Evolutionary conservation across 2,888 invertebrate genomes (phyloP), one percentile per base, ranked within the genome.

Genomic region (Eucera pruinosa): DNA sequence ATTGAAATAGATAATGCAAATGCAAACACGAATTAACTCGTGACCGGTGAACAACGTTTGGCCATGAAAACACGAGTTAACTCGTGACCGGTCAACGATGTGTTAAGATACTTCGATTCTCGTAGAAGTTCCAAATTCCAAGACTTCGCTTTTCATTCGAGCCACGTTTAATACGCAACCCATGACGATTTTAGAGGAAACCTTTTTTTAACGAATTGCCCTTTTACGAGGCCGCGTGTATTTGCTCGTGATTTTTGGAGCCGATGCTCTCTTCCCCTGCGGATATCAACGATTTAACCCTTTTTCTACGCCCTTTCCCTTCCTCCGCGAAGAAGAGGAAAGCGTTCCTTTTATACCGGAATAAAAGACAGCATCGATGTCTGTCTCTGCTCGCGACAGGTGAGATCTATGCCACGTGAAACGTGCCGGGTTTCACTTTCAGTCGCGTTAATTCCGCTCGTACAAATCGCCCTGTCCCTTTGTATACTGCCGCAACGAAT

Each of bases 401-500:
- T 62, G 68, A n/a, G n/a, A 52, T 43, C 41, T 41, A 27, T 18
- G 41, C n/a, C 20, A 64, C 52, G 76, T 60, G 43, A 52, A 73
- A 41, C 25, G 50, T 61, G 52, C 65, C 58, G 67, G 27, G 4
- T 64, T 78, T 47, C 55, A 43, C 60, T 39, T 23, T 57, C 58
- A 23, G 23, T 54, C n/a, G 39, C 13, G 36, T 39, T 52, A 48
- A n/a, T 52, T 55, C 52, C 48, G 62, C 52, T 52, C 60, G 55
- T 52, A 65, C 79, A 60, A 72, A 67, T 58, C 25, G 58, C 54
- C 64, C 61, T 62, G 52, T 74, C 68, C 60, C 54, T 43, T 62
- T 58, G 61, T 65, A 83, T 75, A 81, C 83, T 83, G 83, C 83
- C 83, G 80, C 52, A 72, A 65, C 70, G 54, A 72, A 72, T 75